phyloP scores from a whole-genome alignment of 2,888 invertebrate species.

The Cryptocephalus moraei region DNA sequence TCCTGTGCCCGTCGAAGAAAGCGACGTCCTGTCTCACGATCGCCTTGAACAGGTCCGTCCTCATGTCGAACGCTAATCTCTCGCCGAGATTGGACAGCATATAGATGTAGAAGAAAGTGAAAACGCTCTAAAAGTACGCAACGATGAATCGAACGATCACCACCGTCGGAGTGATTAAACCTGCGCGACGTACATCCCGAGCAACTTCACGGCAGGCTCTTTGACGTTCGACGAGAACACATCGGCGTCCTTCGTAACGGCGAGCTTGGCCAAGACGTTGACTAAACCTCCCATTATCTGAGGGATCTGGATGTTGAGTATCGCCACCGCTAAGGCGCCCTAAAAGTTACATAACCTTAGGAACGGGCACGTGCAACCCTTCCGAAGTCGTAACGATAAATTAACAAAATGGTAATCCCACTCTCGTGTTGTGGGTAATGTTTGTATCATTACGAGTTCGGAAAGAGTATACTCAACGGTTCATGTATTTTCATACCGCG shows the following conservation, averaged over 20 bases:
- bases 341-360: conserved; percentile 38
- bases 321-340: conserved; percentile 81
- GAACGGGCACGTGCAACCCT: neutral
- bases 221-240: conserved; percentile 53
- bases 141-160: conserved; percentile 10
- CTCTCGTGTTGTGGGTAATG: too few species aligned
- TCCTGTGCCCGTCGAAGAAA: conserved; percentile 84
- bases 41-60: conserved; percentile 70
- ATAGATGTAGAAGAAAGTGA: conserved; percentile 86
- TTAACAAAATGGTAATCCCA: too few species aligned
- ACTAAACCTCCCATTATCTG: conserved; percentile 72
- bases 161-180: conserved; percentile 35
- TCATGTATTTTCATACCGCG: too few species aligned
- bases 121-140: conserved; percentile 45
- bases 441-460: too few species aligned
- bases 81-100: conserved; percentile 83
- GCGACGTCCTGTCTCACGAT: conserved; percentile 78
- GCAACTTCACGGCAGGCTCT: conserved; percentile 55
- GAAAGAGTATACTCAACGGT: too few species aligned
- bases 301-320: conserved; percentile 84
- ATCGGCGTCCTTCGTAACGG: conserved; percentile 38
- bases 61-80: conserved; percentile 70
- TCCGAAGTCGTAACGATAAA: neutral
- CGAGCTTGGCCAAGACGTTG: conserved; percentile 59
- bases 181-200: conserved; percentile 63